Percentiles rank a stretch among this genome's conserved stretches.
phyloP scores from a whole-genome alignment of 2,797 vertebrate species.

The Tokudaia muenninki region DNA sequence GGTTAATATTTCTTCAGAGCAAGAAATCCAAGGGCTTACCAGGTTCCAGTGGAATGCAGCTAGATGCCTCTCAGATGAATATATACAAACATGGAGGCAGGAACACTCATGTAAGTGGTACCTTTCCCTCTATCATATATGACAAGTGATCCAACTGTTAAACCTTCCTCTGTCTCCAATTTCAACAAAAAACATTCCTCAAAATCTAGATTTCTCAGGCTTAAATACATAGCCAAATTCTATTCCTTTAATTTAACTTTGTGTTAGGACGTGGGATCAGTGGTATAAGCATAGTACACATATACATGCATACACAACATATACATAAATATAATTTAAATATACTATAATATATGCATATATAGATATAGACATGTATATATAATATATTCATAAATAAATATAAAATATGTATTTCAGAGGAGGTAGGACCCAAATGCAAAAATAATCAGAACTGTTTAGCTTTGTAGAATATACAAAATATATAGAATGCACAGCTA shows the following conservation, averaged over 20 bases:
- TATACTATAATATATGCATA: background rate
- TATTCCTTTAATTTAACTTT: slow-evolving; percentile 25
- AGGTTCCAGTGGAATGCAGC: background rate
- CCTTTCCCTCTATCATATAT: background rate
- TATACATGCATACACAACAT: background rate
- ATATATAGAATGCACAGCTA: background rate
- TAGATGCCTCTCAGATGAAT: background rate
- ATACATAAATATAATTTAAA: slow-evolving; percentile 6
- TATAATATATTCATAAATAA: background rate
- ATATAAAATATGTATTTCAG: slow-evolving; percentile 24
- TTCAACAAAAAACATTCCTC: slow-evolving; percentile 47
- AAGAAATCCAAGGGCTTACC: background rate
- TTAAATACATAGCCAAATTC: background rate
- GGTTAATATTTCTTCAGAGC: background rate
- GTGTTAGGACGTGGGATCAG: background rate
- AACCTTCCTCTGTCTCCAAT: background rate
- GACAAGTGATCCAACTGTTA: background rate
- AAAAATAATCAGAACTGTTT: slow-evolving; percentile 29
- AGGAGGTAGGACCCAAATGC: slow-evolving; percentile 16
- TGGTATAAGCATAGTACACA: background rate
- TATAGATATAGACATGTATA: background rate
- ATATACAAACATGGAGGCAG: background rate
- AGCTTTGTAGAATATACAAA: background rate
- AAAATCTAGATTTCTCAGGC: slow-evolving; percentile 10
- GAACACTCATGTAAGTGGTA: background rate